These are phyloP conservation scores for Apantesis nais DNA, from an alignment of 2,888 invertebrate genomes.

Conservation along the genomic window DNA sequence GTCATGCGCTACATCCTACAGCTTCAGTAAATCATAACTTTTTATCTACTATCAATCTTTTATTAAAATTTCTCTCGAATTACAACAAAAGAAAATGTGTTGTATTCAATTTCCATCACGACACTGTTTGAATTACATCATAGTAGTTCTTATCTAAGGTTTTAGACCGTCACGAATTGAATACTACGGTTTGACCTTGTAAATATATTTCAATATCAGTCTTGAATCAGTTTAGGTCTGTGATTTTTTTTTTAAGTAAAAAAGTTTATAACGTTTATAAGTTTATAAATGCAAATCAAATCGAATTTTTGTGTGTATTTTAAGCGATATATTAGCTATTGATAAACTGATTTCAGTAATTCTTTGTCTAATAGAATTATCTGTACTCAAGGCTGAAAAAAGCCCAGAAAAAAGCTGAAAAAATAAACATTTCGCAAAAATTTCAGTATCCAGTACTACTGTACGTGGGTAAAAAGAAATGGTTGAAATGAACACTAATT, in stretches of 20 bases:
- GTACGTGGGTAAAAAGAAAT: too few relatives aligned
- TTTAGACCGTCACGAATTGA: constrained; percentile 27
- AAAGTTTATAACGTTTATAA: too few relatives aligned
- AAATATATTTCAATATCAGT: constrained; percentile 29
- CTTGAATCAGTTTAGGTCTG: too few relatives aligned
- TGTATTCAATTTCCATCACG: constrained; percentile 4
- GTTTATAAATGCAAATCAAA: too few relatives aligned
- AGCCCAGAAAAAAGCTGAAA: background rate
- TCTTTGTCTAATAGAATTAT: background rate
- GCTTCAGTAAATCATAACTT: background rate
- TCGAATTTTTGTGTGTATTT: too few relatives aligned
- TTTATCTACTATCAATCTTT: background rate
- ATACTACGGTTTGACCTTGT: constrained; percentile 29
- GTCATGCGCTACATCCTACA: background rate
- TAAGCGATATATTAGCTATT: background rate
- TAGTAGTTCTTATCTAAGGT: constrained; percentile 20
- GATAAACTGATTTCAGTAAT: background rate
- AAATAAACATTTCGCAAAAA: background rate
- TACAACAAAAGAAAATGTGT: background rate
- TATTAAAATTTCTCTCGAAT: background rate
- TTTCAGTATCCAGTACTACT: too few relatives aligned
- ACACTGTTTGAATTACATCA: constrained; percentile 23
- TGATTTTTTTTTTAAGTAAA: too few relatives aligned
- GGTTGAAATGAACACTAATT: too few relatives aligned
- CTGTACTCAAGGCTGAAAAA: background rate